Percentiles rank a stretch among this genome's conserved stretches.
phyloP scores from a whole-genome alignment of 2,797 vertebrate species.

The Xerus rutilus region DNA sequence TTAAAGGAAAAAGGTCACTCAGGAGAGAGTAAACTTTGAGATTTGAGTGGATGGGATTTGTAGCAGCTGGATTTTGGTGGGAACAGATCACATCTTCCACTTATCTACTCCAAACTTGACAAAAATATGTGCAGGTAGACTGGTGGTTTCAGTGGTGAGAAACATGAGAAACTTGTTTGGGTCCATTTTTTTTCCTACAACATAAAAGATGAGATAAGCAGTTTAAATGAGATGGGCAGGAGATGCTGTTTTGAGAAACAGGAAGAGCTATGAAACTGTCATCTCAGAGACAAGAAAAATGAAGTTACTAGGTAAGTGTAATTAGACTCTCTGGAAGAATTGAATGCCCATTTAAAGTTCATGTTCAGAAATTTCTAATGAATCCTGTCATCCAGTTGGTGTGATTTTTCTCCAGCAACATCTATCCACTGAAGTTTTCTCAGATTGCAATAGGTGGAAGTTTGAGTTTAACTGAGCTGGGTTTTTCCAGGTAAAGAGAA shows the following conservation, averaged over 20 bases:
- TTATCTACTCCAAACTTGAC: not conserved
- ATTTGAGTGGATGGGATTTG: not conserved
- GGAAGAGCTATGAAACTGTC: not conserved
- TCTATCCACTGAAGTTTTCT: slow-evolving; percentile 2
- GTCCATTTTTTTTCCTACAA: not conserved
- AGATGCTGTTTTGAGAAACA: slow-evolving; percentile 3
- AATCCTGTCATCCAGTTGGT: not conserved
- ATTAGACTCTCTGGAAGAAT: not conserved
- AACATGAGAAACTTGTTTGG: not conserved
- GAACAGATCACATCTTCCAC: not conserved
- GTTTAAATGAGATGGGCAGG: not conserved
- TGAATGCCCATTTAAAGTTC: not conserved
- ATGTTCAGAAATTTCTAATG: not conserved
- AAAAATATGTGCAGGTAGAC: not conserved
- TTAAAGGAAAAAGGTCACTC: not conserved
- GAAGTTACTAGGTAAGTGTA: not conserved
- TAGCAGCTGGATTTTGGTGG: not conserved
- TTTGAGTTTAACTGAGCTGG: not conserved
- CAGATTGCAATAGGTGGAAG: not conserved
- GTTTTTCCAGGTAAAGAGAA: not conserved
- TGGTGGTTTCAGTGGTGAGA: not conserved
- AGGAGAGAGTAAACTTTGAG: not conserved
- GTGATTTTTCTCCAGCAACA: not conserved
- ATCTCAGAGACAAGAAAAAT: not conserved
- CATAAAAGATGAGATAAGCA: not conserved